Percentiles rank a stretch among this genome's conserved stretches.
Conservation (phyloP, 2,113 vertebrate genomes). For the Seriola rivoliana region DNA sequence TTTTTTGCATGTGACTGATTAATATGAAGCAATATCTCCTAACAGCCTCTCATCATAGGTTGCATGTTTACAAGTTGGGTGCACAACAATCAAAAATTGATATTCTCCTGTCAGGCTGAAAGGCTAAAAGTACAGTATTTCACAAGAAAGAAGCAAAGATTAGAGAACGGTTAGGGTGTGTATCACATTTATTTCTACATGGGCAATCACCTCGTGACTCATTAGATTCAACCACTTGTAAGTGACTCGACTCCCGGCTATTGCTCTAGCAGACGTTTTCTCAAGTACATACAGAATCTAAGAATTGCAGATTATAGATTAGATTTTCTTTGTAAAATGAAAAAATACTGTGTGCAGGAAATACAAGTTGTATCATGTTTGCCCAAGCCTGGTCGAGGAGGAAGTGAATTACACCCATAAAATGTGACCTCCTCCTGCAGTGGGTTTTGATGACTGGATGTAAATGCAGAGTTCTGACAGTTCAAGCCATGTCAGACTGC, state of each 20-base stretch:
- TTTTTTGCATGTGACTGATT: no score
- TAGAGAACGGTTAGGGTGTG: background rate
- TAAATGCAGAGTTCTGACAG: background rate
- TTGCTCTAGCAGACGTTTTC: background rate
- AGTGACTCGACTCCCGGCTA: background rate
- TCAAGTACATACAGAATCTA: background rate
- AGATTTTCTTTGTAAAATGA: background rate
- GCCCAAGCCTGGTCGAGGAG: background rate
- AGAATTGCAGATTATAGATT: background rate
- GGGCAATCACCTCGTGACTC: no score
- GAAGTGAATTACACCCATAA: background rate
- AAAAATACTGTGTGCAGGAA: background rate
- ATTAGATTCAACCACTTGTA: background rate
- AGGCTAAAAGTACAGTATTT: no score
- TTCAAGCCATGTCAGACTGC: background rate
- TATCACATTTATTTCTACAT: background rate
- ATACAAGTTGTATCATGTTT: background rate
- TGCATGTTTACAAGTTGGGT: no score
- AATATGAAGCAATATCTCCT: no score
- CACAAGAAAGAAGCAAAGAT: no score
- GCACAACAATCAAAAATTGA: no score
- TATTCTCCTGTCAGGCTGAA: no score
- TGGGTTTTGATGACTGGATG: slow-evolving; percentile 9
- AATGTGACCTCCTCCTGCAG: background rate
- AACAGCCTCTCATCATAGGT: no score